Evolutionary conservation across 2,797 vertebrate genomes (phyloP).

Genomic region (Cyclura pinguis): DNA sequence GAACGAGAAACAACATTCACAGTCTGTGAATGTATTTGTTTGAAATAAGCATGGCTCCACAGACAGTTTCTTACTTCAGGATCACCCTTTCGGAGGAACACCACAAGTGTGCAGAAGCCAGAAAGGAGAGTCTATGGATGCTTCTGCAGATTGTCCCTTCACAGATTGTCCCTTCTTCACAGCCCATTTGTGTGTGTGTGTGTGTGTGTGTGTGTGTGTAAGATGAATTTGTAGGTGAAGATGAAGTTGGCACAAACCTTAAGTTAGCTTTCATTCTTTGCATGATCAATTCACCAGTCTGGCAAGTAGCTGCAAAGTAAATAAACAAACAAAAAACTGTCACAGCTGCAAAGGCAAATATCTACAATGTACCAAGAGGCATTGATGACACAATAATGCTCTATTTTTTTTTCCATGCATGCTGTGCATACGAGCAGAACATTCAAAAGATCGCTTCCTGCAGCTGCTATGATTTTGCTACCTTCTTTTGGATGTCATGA

Average conservation of each 20-base stretch:
- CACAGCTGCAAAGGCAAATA: conserved; percentile 37
- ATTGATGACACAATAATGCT: conserved; percentile 23
- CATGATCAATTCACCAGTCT: conserved; percentile 14
- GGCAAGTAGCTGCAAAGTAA: not conserved
- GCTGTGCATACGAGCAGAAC: conserved; percentile 17
- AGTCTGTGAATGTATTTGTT: not conserved
- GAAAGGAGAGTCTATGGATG: not conserved
- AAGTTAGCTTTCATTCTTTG: not conserved
- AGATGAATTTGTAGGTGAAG: not conserved
- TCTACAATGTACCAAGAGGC: not conserved
- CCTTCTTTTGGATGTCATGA: conserved; percentile 29
- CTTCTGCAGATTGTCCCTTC: not conserved
- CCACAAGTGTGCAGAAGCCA: not conserved
- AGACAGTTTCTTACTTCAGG: not conserved
- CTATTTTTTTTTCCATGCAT: not conserved
- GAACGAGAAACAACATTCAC: not conserved
- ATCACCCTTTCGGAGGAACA: not conserved
- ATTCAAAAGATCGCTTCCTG: conserved; percentile 39
- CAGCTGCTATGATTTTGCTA: conserved; percentile 37
- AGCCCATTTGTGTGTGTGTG: not conserved
- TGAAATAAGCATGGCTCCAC: not conserved
- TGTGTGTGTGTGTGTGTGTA: not conserved
- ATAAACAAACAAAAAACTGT: not conserved
- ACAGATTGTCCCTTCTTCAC: not conserved
- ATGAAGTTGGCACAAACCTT: not conserved